Evolutionary conservation across 2,888 invertebrate genomes (phyloP).

Genomic region (Leptinotarsa juncta): DNA sequence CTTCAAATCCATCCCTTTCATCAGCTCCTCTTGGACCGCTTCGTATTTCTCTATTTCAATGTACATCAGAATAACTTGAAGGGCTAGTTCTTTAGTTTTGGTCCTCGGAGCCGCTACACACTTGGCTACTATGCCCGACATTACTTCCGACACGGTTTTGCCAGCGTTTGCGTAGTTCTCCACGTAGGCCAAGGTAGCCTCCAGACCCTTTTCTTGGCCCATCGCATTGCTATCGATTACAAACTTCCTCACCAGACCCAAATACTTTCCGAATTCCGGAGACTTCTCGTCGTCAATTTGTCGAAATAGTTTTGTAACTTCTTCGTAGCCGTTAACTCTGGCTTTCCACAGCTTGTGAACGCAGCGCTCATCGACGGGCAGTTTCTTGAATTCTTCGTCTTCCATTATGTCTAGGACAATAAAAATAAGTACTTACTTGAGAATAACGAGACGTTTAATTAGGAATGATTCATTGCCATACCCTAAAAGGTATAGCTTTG

Average conservation of each 20-base stretch:
- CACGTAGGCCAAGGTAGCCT: constrained; percentile 89
- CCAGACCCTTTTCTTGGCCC: constrained; percentile 95
- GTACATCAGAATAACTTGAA: constrained; percentile 92
- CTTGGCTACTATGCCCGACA: constrained; percentile 83
- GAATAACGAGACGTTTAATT: not conserved
- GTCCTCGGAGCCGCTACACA: constrained; percentile 92
- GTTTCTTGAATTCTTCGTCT: constrained; percentile 83
- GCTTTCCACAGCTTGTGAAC: constrained; percentile 97
- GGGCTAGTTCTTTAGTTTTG: constrained; percentile 90
- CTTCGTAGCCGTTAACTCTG: constrained; percentile 92
- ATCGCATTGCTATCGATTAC: constrained; percentile 93
- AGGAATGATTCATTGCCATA: constrained; percentile 9
- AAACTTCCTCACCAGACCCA: constrained; percentile 93
- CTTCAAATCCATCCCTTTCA: constrained; percentile 95
- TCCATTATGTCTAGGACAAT: constrained; percentile 28
- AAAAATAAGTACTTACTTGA: not conserved
- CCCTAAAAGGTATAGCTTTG: constrained; percentile 6
- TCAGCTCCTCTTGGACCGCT: constrained; percentile 86
- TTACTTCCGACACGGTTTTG: constrained; percentile 89
- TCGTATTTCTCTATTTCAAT: constrained; percentile 97
- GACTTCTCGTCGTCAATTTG: constrained; percentile 93
- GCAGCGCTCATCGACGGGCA: constrained; percentile 90
- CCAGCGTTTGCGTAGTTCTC: constrained; percentile 91
- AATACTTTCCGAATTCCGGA: constrained; percentile 91
- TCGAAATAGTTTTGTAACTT: constrained; percentile 88